Conservation (phyloP, 2,888 invertebrate species). For the Herminia tarsipennalis region DNA sequence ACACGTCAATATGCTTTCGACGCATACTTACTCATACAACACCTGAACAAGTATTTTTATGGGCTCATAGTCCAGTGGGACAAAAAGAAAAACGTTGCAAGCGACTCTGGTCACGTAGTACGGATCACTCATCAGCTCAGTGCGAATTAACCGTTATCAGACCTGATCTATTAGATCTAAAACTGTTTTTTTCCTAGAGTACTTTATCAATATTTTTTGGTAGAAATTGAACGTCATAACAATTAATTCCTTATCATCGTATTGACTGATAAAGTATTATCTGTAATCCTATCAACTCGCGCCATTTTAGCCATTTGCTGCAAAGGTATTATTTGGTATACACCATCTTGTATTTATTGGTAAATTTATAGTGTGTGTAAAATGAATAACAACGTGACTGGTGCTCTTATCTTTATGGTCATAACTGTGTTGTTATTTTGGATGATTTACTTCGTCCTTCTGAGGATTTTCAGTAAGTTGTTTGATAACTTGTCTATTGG, state of each 20-base stretch:
- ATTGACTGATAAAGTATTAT: conserved; percentile 28
- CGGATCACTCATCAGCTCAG: too few relatives aligned
- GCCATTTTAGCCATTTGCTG: conserved; percentile 8
- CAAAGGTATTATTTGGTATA: conserved; percentile 1
- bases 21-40: too few relatives aligned
- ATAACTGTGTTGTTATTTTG: conserved; percentile 64
- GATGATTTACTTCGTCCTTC: conserved; percentile 61
- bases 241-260: conserved; percentile 41
- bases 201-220: not conserved
- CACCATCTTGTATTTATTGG: not conserved
- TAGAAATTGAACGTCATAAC: conserved; percentile 11
- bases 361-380: conserved; percentile 11
- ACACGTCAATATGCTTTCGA: too few relatives aligned
- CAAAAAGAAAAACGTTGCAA: too few relatives aligned
- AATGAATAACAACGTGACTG: conserved; percentile 51
- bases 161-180: too few relatives aligned
- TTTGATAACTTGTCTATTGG: not conserved
- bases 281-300: conserved; percentile 24
- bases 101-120: too few relatives aligned
- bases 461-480: conserved; percentile 67
- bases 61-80: too few relatives aligned
- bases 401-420: conserved; percentile 59
- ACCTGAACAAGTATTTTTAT: too few relatives aligned
- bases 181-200: too few relatives aligned
- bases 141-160: too few relatives aligned